phyloP scores from a whole-genome alignment of 2,113 vertebrate species.

The Ciconia stormi region DNA sequence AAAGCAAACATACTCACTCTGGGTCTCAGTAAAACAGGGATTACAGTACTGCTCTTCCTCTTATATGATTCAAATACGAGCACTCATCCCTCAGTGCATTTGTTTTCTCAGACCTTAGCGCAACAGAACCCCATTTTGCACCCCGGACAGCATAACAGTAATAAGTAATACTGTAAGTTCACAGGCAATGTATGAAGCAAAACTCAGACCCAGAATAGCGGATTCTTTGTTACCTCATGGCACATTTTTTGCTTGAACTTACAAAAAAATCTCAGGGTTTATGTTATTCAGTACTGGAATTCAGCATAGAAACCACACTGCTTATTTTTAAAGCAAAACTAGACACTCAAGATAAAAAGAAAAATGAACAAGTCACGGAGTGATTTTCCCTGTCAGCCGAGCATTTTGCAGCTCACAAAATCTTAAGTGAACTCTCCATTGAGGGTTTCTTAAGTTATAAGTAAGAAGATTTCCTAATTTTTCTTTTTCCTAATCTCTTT shows the following conservation, averaged over 20 bases:
- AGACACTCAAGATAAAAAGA: background rate
- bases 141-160: background rate
- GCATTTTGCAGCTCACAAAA: background rate
- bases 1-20: background rate
- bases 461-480: background rate
- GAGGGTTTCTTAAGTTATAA: background rate
- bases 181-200: background rate
- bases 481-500: background rate
- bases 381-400: background rate
- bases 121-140: background rate
- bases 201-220: background rate
- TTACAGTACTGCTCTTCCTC: background rate
- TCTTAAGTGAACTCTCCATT: background rate
- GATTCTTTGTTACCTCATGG: background rate
- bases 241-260: background rate
- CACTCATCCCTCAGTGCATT: background rate
- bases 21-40: background rate
- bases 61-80: background rate
- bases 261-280: background rate
- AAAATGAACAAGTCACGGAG: background rate
- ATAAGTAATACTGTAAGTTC: background rate
- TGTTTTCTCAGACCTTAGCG: background rate
- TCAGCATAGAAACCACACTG: background rate
- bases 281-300: background rate
- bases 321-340: conserved; percentile 37